A percentile compares a stretch with the other conserved stretches of the same genome.
These are phyloP conservation scores for Chamaedrilus cognettii DNA, from an alignment of 2,888 invertebrate genomes.

Conservation along the genomic window DNA sequence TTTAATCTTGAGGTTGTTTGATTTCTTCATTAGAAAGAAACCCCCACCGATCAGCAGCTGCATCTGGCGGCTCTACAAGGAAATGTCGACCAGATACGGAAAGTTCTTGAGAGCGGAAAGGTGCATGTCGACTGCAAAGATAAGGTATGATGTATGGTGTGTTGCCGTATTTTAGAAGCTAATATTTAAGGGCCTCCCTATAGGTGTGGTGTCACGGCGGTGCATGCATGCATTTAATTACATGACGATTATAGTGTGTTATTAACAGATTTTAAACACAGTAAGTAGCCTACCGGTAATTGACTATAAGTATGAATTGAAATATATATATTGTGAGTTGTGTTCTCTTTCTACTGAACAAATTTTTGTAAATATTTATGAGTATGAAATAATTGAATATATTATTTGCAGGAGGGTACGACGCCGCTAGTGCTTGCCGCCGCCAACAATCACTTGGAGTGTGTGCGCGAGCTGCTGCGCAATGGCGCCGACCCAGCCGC, in stretches of 20 bases:
- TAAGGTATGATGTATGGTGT: constrained; percentile 66
- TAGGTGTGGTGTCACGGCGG: too few relatives aligned
- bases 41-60: constrained; percentile 87
- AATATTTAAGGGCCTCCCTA: too few relatives aligned
- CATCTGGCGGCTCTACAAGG: constrained; percentile 89
- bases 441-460: constrained; percentile 86
- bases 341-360: too few relatives aligned
- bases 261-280: too few relatives aligned
- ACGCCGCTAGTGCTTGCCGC: constrained; percentile 90
- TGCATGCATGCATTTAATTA: too few relatives aligned
- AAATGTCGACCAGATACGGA: constrained; percentile 74
- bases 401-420: constrained; percentile 81
- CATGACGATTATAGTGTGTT: too few relatives aligned
- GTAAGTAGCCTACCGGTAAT: too few relatives aligned
- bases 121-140: constrained; percentile 95
- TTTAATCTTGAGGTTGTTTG: not conserved
- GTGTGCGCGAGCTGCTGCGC: constrained; percentile 81
- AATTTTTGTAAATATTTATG: too few relatives aligned
- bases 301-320: too few relatives aligned
- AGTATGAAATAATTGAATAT: too few relatives aligned
- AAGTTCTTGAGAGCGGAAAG: constrained; percentile 86
- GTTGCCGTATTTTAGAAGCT: not conserved
- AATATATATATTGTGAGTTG: too few relatives aligned
- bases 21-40: constrained; percentile 65
- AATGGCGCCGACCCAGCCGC: constrained; percentile 90